phyloP scores from a whole-genome alignment of 53 echinoderm and acorn worm species.

The Holothuria scabra region DNA sequence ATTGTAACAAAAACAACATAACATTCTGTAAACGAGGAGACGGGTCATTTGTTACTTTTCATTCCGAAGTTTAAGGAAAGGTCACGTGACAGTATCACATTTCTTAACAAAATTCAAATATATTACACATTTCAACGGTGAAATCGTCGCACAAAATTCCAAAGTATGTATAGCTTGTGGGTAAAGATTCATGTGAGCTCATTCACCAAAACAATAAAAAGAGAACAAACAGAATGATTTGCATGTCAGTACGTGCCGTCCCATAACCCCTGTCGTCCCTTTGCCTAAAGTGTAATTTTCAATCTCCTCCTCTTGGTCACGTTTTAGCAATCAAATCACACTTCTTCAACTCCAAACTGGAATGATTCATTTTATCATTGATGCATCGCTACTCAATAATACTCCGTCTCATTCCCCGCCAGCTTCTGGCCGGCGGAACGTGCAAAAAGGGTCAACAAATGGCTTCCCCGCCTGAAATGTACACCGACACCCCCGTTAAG shows the following conservation, averaged over 20 bases:
- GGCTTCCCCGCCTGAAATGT: constrained; percentile 28
- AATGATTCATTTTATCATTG: constrained; percentile 17
- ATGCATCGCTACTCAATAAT: too few species aligned
- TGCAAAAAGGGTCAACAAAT: constrained; percentile 31
- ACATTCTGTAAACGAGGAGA: too few species aligned
- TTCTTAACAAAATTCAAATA: too few species aligned
- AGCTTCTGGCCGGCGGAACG: neutral
- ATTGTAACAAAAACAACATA: too few species aligned
- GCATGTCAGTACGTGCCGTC: constrained; percentile 1
- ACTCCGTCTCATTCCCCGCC: neutral
- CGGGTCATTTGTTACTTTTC: too few species aligned
- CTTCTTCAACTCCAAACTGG: neutral
- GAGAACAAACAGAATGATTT: neutral
- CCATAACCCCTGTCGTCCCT: neutral
- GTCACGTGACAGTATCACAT: too few species aligned
- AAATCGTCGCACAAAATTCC: too few species aligned
- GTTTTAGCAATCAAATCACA: constrained; percentile 31
- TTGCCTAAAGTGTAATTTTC: constrained; percentile 10
- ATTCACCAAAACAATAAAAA: too few species aligned
- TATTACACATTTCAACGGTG: too few species aligned
- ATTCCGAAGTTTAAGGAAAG: too few species aligned
- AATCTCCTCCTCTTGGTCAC: neutral
- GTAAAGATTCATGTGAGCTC: too few species aligned
- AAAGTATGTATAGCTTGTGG: too few species aligned
- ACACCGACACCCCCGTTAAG: constrained; percentile 46